Evolutionary conservation across 2,113 vertebrate species (phyloP).

Genomic region (Oreochromis tanganicae): DNA sequence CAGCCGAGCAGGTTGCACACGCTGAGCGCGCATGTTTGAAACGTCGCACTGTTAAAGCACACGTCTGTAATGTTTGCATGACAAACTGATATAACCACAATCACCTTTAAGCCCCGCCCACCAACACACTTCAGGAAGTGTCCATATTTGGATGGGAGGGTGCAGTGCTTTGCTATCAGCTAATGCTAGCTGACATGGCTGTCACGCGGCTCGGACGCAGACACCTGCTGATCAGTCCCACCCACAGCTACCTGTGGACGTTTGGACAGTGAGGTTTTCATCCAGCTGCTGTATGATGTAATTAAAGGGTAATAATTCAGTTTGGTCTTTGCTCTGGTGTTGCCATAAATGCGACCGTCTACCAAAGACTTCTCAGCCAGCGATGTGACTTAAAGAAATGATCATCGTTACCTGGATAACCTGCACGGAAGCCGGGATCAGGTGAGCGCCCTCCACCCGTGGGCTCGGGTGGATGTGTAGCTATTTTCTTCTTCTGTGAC

Average conservation of each 20-base stretch:
- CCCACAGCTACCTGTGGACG: neutral
- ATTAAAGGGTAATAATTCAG: neutral
- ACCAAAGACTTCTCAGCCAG: neutral
- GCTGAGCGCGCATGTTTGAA: neutral
- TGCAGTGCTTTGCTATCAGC: neutral
- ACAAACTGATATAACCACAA: neutral
- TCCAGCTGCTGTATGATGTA: neutral
- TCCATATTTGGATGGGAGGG: neutral
- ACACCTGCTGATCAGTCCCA: neutral
- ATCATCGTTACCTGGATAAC: rapidly evolving
- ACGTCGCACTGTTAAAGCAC: neutral
- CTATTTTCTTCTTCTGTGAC: neutral
- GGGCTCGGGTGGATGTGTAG: neutral
- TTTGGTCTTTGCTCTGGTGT: neutral
- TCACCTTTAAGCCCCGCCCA: neutral
- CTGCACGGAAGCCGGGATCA: rapidly evolving
- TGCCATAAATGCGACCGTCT: neutral
- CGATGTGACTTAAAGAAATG: neutral
- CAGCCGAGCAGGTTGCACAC: neutral
- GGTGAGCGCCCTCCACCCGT: neutral
- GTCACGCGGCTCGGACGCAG: rapidly evolving
- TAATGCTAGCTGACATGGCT: neutral
- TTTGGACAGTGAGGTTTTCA: rapidly evolving
- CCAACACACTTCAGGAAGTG: neutral
- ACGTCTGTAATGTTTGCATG: neutral